Evolutionary conservation across 2,797 vertebrate species (phyloP), one percentile per base, ranked within the genome.

Genomic region (Bradypodion ventrale): DNA sequence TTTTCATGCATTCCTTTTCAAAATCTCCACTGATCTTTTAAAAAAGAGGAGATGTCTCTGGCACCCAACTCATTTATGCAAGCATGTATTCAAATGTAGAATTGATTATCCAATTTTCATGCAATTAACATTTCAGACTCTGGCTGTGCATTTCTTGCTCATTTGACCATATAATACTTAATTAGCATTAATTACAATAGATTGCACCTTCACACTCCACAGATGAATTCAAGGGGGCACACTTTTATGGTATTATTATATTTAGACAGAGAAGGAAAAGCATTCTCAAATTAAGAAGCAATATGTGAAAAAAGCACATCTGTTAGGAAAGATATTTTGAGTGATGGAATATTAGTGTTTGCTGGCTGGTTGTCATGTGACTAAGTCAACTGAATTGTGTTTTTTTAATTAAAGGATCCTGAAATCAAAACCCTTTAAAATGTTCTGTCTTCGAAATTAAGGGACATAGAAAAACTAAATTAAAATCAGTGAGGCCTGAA

Each of bases 111-210:
- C 90, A 93, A 90, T 95, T 95, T 95, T 93, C 88, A 92, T 92
- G 90, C 93, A 93, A 95, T 95, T 95, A 93, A 90, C 92, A 93
- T 95, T 94, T 94, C 91, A 83, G 70, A 86, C 86, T 88, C 92
- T 94, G 87, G 89, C 90, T 80, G 85, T 90, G 90, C 90, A 92
- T 95, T 96, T 94, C 90, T 94, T 94, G 92, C 92, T 95, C 91
- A 92, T 96, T 93, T 96, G 95, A 94, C 94, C 94, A 93, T 90
- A 88, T 94, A 95, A 94, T 92, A 96, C 94, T 95, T 96, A 96
- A 95, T 96, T 96, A 95, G 91, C 87, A 91, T 94, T 94, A 95
- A 95, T 96, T 95, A 94, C 91, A 93, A 94, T 90, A 91, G 93
- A 95, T 94, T 94, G 90, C 87, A 94, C 92, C 89, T 95, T 94